These are phyloP conservation scores for Luperina testacea DNA, from an alignment of 2,888 invertebrate genomes.

Conservation along the genomic window DNA sequence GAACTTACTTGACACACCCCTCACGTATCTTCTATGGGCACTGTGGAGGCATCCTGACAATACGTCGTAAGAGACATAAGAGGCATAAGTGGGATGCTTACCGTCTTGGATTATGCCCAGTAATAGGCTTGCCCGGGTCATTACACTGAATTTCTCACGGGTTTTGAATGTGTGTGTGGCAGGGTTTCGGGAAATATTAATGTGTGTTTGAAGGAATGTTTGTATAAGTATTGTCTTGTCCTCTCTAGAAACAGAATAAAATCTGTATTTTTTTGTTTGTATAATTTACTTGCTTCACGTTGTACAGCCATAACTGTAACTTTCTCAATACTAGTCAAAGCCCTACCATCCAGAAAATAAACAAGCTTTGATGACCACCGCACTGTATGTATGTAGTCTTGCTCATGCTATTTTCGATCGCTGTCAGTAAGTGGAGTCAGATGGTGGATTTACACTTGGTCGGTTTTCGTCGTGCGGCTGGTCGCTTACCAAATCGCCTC, in stretches of 20 bases:
- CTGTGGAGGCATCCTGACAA: constrained; percentile 67
- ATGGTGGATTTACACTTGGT: neutral
- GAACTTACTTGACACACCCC: constrained; percentile 56
- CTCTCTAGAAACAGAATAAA: neutral
- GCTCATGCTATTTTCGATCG: neutral
- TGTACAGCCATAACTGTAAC: neutral
- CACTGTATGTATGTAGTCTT: neutral
- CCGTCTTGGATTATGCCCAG: constrained; percentile 70
- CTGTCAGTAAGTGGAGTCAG: neutral
- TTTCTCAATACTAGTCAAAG: neutral
- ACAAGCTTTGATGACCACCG: neutral
- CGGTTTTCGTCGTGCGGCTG: neutral
- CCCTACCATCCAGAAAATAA: no score
- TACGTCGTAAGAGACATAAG: constrained; percentile 70
- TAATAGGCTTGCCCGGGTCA: constrained; percentile 64
- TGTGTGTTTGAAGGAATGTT: constrained; percentile 23
- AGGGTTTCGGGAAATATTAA: constrained; percentile 17
- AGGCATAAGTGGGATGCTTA: constrained; percentile 70
- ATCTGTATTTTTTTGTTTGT: neutral
- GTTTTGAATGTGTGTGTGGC: constrained; percentile 37
- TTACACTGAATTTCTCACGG: constrained; percentile 64
- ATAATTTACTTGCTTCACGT: neutral
- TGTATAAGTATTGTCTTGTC: neutral
- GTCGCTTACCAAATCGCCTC: neutral
- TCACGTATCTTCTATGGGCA: constrained; percentile 61